Evolutionary conservation across 2,888 invertebrate genomes (phyloP), one percentile per base, ranked within the genome.

Genomic region (Rotaria socialis): DNA sequence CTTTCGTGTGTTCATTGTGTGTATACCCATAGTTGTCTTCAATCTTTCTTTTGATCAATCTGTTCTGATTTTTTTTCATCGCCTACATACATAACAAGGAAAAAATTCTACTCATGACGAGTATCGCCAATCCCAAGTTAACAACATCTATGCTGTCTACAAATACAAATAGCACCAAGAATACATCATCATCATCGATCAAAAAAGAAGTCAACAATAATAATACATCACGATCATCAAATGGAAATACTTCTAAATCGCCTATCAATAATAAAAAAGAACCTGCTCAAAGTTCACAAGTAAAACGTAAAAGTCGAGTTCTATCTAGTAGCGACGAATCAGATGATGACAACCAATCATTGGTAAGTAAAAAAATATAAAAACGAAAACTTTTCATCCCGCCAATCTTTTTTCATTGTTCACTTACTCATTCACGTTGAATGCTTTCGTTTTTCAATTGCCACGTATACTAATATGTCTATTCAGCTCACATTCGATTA

Each of bases 291-390:
- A 35, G 16, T 67, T 67, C 67, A 67, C 35, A 35, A 35, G 10
- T 35, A 67, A 67, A 67, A 67, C 67, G 67, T 6, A 67, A 67
- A 67, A 67, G 35, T 67, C 67, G 67, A 27, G 35, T 67, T 67
- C 6, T 67, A 67, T 6, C 35, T 5, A 35, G 35, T 41, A 67
- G 67, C 35, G 67, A 67, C 5, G 67, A 67, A 27, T 67, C 67
- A 16, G 67, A 67, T 35, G 35, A 67, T 0, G 67, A 67, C 16
- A 27, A 67, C 35, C 35, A 67, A 67, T 35, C 67, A 67, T 41
- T 67, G 35, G 67, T 67, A 35, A 67, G 67, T 1, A 3, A 27
- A 35, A 67, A 14, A 35, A 67, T 14, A n/a, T 14, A 35, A 67
- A 67, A 3, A 55, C 5, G 10, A 55, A 55, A 22, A 22, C 3